Base-by-base conservation (phyloP, 2,888 invertebrate genomes). In the Hermodice carunculata region DNA sequence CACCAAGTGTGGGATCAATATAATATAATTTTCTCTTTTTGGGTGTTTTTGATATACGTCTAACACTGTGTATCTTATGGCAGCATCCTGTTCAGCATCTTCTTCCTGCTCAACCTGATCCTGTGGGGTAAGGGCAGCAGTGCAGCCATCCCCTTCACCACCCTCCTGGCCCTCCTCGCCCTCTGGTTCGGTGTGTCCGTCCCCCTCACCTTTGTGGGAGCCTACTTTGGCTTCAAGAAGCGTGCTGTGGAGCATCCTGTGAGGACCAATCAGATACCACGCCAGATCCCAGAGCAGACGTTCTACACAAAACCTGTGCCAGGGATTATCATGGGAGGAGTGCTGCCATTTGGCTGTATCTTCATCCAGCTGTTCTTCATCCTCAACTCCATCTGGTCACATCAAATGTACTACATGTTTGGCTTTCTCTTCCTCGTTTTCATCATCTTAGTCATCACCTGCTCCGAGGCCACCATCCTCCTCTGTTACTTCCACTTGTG, bases 351-450 rank as follows among this genome's bases (percentile, higher is more conserved):
- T 86, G 98, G 96, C 43, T 96, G 96, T 86, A 96, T 97, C 86
- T 99, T 99, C 87, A 98, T 99, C 79, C 98, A 99, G 85, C 90
- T 99, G 29, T 99, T 98, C 90, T 99, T 99, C 87, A 99, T 99
- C 76, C 90, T 99, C 69, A 99, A 97, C 89, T 97, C 97, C 65
- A 92, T 99, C 66, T 99, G 99, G 98, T 91, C 92, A 28, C 91
- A 90, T 86, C 96, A 98, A 89, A 96, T 96, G 90, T 99, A 99
- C 88, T 99, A 99, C 90, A 99, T 99, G 98, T 99, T 89, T 95
- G 98, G 99, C 71, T 98, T 99, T 88, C 90, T 99, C 73, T 96
- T 98, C 88, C 90, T 99, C 76, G 98, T 99, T 59, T 99, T 98
- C 87, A 90, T 97, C 79, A 99, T 99, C 83, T 90, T 99, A 74